These are phyloP conservation scores for Tupaia chinensis DNA, from an alignment of 2,113 vertebrate genomes.

Conservation along the genomic window DNA sequence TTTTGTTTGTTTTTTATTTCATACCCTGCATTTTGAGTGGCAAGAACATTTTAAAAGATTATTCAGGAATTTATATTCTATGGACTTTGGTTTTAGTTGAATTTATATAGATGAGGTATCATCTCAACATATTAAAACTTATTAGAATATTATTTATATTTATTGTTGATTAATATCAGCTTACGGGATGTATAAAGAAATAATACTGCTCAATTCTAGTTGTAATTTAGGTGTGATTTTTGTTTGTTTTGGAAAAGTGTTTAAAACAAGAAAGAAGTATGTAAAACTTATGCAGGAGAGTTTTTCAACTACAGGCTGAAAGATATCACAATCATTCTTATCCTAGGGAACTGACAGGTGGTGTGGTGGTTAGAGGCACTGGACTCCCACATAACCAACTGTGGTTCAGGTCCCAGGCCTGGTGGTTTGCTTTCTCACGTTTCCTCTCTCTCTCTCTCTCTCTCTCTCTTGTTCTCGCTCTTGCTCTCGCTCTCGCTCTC, in stretches of 20 bases:
- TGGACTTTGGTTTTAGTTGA: slow-evolving; percentile 15
- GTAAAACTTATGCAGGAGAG: neutral
- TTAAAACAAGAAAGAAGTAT: neutral
- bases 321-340: neutral
- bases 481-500: too few relatives aligned
- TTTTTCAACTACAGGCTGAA: slow-evolving; percentile 18
- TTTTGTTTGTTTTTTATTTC: neutral
- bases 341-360: too few relatives aligned
- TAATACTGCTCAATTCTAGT: neutral
- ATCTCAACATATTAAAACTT: neutral
- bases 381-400: too few relatives aligned
- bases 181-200: neutral
- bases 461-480: too few relatives aligned
- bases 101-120: neutral
- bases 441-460: too few relatives aligned
- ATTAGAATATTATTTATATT: neutral
- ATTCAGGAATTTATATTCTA: neutral
- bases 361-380: too few relatives aligned
- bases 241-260: neutral
- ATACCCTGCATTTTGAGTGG: neutral
- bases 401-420: too few relatives aligned
- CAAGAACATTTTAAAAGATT: neutral
- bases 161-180: neutral
- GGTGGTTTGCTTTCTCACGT: too few relatives aligned
- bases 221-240: neutral